phyloP scores from a whole-genome alignment of 2,888 invertebrate species.

The Spilosoma lubricipeda region DNA sequence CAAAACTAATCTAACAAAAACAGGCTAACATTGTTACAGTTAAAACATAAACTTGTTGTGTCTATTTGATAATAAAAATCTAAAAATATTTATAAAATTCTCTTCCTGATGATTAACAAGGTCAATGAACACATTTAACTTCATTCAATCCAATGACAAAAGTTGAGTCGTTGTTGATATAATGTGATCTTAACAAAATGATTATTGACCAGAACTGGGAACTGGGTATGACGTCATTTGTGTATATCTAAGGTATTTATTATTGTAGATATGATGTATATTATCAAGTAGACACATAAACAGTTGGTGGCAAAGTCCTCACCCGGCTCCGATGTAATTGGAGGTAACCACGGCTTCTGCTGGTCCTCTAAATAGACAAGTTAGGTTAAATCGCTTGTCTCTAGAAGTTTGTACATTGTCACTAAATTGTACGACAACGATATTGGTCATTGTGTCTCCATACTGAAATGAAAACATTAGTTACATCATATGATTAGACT shows the following conservation, averaged over 20 bases:
- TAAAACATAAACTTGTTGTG: constrained; percentile 36
- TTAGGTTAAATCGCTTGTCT: constrained; percentile 96
- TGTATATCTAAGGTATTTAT: background rate
- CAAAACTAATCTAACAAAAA: constrained; percentile 40
- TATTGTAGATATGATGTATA: background rate
- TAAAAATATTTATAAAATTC: background rate
- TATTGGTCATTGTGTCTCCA: constrained; percentile 97
- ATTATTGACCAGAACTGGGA: background rate
- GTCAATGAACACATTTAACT: background rate
- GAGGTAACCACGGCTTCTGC: constrained; percentile 97
- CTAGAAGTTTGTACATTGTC: constrained; percentile 96
- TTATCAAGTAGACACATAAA: constrained; percentile 56
- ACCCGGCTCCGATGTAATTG: constrained; percentile 97
- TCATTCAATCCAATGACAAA: background rate
- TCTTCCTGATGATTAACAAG: background rate
- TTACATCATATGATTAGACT: background rate
- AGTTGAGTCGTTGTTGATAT: background rate
- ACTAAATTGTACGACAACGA: constrained; percentile 97
- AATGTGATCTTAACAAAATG: background rate
- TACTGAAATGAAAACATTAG: constrained; percentile 83
- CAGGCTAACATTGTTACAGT: constrained; percentile 46
- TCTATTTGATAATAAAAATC: constrained; percentile 32
- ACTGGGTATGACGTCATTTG: background rate
- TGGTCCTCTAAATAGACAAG: constrained; percentile 96
- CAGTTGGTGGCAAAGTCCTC: constrained; percentile 64